Evolutionary conservation across 2,113 vertebrate species (phyloP).

Genomic region (Gadus macrocephalus): DNA sequence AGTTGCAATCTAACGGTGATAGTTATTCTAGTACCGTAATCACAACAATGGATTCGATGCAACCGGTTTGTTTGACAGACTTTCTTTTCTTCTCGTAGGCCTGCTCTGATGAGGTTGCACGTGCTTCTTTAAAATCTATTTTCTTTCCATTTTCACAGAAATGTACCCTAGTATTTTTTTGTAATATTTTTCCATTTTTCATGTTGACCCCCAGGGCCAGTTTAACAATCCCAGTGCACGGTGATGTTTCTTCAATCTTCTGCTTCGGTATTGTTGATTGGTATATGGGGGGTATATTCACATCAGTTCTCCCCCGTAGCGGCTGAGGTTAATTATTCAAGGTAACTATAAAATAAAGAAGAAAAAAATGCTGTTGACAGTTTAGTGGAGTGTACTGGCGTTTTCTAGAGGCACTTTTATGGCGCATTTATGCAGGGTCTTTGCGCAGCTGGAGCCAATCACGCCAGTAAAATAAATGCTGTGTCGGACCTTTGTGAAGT

Average conservation of each 20-base stretch:
- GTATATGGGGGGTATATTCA: neutral
- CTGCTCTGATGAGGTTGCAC: too few relatives aligned
- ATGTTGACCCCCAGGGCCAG: too few relatives aligned
- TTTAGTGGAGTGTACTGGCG: neutral
- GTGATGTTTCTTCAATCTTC: constrained; percentile 1
- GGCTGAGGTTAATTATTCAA: constrained; percentile 12
- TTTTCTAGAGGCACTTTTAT: constrained; percentile 25
- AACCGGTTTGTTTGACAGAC: too few relatives aligned
- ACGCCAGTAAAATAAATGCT: constrained; percentile 31
- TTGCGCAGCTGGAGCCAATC: neutral
- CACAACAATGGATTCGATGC: too few relatives aligned
- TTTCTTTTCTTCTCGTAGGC: too few relatives aligned
- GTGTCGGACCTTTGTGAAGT: constrained; percentile 22
- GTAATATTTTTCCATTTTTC: too few relatives aligned
- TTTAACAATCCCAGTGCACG: neutral
- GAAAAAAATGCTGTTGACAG: constrained; percentile 14
- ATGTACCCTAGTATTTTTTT: too few relatives aligned
- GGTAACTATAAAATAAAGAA: constrained; percentile 14
- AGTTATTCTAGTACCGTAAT: too few relatives aligned
- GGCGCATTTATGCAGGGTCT: constrained; percentile 16
- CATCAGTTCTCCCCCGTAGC: constrained; percentile 18
- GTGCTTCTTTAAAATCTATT: too few relatives aligned
- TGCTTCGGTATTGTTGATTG: too few relatives aligned
- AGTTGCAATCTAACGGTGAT: too few relatives aligned
- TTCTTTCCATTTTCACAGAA: too few relatives aligned